These are phyloP conservation scores for Phyllostomus hastatus DNA, from an alignment of 2,113 vertebrate genomes.

Conservation along the genomic window DNA sequence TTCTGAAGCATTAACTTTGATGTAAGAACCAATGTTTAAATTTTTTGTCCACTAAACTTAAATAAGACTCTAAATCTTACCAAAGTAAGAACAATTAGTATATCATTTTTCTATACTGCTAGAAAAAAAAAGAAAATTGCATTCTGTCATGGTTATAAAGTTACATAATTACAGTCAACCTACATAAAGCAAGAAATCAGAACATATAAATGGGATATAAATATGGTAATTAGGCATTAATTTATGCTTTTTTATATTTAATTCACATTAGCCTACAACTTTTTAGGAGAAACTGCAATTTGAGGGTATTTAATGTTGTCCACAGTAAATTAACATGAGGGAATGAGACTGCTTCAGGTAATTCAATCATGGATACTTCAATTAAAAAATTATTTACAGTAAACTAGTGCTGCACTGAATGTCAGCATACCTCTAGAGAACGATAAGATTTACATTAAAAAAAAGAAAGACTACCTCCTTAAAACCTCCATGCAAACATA, in stretches of 20 bases:
- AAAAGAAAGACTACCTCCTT: neutral
- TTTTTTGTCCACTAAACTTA: slow-evolving; percentile 44
- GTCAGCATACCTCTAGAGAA: neutral
- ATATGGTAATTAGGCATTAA: slow-evolving; percentile 58
- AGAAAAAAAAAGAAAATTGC: neutral
- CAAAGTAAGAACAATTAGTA: slow-evolving; percentile 25
- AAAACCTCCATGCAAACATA: neutral
- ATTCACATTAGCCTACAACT: neutral
- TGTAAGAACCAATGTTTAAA: slow-evolving; percentile 1
- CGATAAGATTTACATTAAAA: neutral
- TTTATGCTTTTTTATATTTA: neutral
- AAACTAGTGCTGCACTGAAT: neutral
- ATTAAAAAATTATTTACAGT: neutral
- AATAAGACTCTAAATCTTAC: slow-evolving; percentile 22
- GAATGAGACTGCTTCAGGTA: neutral
- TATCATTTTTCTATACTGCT: slow-evolving; percentile 26
- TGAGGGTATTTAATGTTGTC: slow-evolving; percentile 11
- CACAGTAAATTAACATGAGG: neutral
- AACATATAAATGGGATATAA: slow-evolving; percentile 23
- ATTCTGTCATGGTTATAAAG: slow-evolving; percentile 38
- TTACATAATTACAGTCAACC: slow-evolving; percentile 18
- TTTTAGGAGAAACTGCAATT: neutral
- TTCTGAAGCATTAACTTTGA: slow-evolving; percentile 30
- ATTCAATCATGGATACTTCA: slow-evolving; percentile 19
- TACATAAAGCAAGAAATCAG: slow-evolving; percentile 48